Percentiles rank a stretch among this genome's conserved stretches.
phyloP scores from a whole-genome alignment of 2,797 vertebrate species.

The Sebastes itinus region DNA sequence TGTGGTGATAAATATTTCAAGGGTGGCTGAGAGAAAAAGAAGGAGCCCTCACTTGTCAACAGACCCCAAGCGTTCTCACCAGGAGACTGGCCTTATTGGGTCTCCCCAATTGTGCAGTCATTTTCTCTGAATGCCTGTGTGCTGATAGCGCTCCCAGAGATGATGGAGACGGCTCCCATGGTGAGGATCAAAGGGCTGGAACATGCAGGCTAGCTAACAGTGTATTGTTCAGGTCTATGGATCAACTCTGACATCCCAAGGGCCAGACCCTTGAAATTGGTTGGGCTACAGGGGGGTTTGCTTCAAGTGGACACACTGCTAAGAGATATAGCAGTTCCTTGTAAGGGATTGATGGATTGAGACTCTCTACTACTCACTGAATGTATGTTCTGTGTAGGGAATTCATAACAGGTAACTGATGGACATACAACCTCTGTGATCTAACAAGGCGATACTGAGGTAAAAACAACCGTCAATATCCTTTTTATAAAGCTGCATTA shows the following conservation, averaged over 20 bases:
- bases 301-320: conserved; percentile 18
- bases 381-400: conserved; percentile 24
- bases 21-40: conserved; percentile 41
- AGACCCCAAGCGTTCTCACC: conserved; percentile 31
- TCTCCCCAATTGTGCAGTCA: conserved; percentile 44
- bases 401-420: neutral
- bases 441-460: neutral
- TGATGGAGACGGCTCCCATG: conserved; percentile 48
- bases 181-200: conserved; percentile 59
- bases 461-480: neutral
- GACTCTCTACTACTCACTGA: conserved; percentile 11
- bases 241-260: conserved; percentile 46
- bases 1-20: conserved; percentile 81
- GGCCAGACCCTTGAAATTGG: conserved; percentile 35
- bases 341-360: conserved; percentile 5
- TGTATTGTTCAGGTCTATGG: conserved; percentile 43
- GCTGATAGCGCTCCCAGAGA: conserved; percentile 54
- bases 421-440: neutral
- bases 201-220: conserved; percentile 40
- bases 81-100: conserved; percentile 51
- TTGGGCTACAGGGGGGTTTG: neutral
- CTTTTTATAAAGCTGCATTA: neutral
- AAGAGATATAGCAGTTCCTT: conserved; percentile 21
- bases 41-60: conserved; percentile 50
- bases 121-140: conserved; percentile 63